Evolutionary conservation across 1,140 invertebrate species (phyloP), one percentile per base, ranked within the genome.

Genomic region (Cydia splendana): DNA sequence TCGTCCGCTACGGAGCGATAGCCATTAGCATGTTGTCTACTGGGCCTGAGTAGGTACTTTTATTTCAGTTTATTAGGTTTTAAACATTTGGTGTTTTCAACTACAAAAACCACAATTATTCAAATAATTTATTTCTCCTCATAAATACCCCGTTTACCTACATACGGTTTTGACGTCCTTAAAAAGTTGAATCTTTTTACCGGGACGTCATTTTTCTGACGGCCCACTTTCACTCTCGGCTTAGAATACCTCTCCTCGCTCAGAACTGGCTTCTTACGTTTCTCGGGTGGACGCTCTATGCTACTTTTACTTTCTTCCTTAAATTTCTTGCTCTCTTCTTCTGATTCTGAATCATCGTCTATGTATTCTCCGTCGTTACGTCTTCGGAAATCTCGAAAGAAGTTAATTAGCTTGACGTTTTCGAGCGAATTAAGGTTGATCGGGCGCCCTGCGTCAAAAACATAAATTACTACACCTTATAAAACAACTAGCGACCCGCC

Each of bases 251-350:
- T 18, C 6, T 53, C 45, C 12, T 0, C 45, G 45, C 45, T 48
- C 12, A 42, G 0, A 24, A 24, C 24, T 42, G 13, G 4, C 51
- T 18, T 53, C n/a, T 18, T 18, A 1, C n/a, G 51, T 53, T 18
- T 53, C 6, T 48, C 10, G 7, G 42, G 42, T 45, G 30, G 30
- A 34, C 48, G 15, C 6, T 53, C 51, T 53, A n/a, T 18, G 51
- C 51, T 53, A 51, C 48, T 51, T 53, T n/a, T 53, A 51, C 48
- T 51, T 53, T 53, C 51, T 53, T 53, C n/a, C 18, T 53, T 53
- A 0, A 53, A n/a, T 7, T 3, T n/a, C 4, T 18, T 48, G 0
- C 0, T 4, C 12, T 13, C 12, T 7, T n/a, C 51, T 53, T 53
- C 51, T 53, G 5, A 18, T n/a, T 10, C 51, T 0, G n/a, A 53